phyloP scores from a whole-genome alignment of 2,888 invertebrate genomes.

The Monochamus alternatus region DNA sequence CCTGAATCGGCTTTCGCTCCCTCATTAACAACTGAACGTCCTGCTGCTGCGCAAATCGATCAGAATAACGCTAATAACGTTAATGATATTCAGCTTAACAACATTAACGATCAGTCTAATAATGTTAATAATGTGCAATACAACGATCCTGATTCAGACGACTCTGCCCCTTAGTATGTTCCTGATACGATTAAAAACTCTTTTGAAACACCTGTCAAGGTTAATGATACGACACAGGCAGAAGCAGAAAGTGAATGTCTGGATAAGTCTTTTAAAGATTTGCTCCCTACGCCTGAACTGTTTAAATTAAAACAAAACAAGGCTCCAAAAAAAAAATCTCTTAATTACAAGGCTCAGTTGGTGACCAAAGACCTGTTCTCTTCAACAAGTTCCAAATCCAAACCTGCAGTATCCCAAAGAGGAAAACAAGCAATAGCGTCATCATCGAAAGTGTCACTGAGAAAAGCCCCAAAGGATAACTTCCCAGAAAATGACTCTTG shows the following conservation, averaged over 20 bases:
- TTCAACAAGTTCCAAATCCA: background rate
- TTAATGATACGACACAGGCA: background rate
- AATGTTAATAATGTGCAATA: background rate
- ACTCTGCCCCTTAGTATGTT: background rate
- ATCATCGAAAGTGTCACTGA: background rate
- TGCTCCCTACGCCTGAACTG: background rate
- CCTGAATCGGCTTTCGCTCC: constrained; percentile 46
- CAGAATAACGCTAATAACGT: background rate
- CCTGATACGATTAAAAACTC: background rate
- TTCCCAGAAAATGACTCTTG: too few species aligned
- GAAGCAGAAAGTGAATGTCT: background rate
- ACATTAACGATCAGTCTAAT: background rate
- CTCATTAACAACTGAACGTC: constrained; percentile 9
- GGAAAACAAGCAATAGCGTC: background rate
- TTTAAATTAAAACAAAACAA: background rate
- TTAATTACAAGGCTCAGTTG: constrained; percentile 40
- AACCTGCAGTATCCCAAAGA: background rate
- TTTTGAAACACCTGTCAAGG: background rate
- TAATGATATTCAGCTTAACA: too few species aligned
- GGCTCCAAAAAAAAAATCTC: constrained; percentile 28
- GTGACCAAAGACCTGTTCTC: constrained; percentile 35
- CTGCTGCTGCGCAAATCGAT: background rate
- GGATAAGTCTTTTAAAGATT: background rate
- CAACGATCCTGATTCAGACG: background rate
- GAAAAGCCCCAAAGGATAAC: too few species aligned